A percentile compares a stretch with the other conserved stretches of the same genome.
Conservation (phyloP, 1,140 invertebrate species). For the Neodiprion fabricii region DNA sequence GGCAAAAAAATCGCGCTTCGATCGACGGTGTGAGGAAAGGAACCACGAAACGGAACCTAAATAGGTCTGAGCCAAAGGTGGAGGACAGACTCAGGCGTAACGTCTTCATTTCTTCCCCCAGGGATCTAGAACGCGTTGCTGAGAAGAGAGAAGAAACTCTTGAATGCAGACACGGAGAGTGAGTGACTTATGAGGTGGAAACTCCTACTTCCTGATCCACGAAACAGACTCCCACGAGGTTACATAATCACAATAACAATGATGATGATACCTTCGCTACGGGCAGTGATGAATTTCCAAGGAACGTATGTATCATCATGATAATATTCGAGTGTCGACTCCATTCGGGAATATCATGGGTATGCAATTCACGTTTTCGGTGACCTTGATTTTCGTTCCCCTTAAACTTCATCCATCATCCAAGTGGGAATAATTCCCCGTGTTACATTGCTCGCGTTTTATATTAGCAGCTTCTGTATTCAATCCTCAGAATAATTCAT, state of each 20-base stretch:
- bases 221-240: constrained; percentile 37
- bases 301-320: too few species aligned
- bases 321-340: too few species aligned
- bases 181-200: constrained; percentile 2
- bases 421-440: too few species aligned
- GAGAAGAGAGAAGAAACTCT: not conserved
- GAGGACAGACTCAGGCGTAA: not conserved
- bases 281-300: not conserved
- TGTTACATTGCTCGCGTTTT: too few species aligned
- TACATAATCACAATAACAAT: not conserved
- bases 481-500: too few species aligned
- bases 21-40: not conserved
- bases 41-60: too few species aligned
- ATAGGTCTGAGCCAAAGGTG: not conserved
- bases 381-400: too few species aligned
- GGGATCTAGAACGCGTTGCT: not conserved
- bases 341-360: too few species aligned
- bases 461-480: too few species aligned
- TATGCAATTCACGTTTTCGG: too few species aligned
- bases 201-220: constrained; percentile 43
- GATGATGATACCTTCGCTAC: not conserved
- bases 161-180: not conserved
- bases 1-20: not conserved
- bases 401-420: too few species aligned
- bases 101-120: not conserved